Evolutionary conservation across 2,888 invertebrate genomes (phyloP), one percentile per base, ranked within the genome.

Genomic region (Teinopalpus imperialis): DNA sequence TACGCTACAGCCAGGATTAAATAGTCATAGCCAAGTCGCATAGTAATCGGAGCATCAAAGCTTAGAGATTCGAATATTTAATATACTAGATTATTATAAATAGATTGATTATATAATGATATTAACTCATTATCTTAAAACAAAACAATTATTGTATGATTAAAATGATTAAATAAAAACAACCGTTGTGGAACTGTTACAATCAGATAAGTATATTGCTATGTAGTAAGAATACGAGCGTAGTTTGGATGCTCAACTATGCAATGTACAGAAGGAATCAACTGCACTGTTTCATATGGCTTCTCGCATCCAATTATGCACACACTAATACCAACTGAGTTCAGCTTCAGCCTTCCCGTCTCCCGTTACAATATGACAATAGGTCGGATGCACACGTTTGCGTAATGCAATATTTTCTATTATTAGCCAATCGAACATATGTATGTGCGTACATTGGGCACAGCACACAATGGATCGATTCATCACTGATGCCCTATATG

Each of bases 301-400:
- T 66, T 67, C 69, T 45, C 43, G 55, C 61, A 69, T 67, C 69
- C 68, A 68, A 69, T 69, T 67, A 69, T 59, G 59, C 57, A 55
- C 45, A 49, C 50, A 57, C 49, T 42, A 46, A 46, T 46, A 36
- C 41, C 30, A 5, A 24, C 35, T 51, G 54, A 63, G 60, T 56
- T 65, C 57, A 57, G 53, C 53, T 57, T 47, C 8, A 12, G 14
- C 30, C 31, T 35, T 24, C 45, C 47, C 55, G 52, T 51, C 56
- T 59, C 55, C 46, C 43, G 56, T 56, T 62, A 59, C 59, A 51
- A 45, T 47, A 48, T 54, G 51, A 55, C 52, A 51, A 47, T 46
- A 52, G 47, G 50, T 44, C 40, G 35, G 54, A 44, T 47, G 46
- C 43, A 52, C 48, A 45, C 40, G 24, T 46, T 59, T 61, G 40